These are phyloP conservation scores for Semicossyphus pulcher DNA, from an alignment of 2,113 vertebrate species.

Conservation along the genomic window DNA sequence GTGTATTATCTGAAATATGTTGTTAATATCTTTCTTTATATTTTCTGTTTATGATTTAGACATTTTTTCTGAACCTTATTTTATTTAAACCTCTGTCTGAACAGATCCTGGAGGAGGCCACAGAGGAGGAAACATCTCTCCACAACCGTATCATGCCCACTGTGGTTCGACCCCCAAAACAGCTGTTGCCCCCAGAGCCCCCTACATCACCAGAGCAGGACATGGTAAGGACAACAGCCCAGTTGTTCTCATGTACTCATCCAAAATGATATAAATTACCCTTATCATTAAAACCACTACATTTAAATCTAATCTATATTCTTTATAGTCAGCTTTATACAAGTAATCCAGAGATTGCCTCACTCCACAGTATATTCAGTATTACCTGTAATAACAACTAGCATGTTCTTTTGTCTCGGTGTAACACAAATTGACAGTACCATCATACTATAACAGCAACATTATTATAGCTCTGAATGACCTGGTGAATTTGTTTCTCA, in stretches of 20 bases:
- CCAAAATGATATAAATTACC: too few relatives aligned
- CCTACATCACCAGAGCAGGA: constrained; percentile 85
- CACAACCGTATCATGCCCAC: constrained; percentile 98
- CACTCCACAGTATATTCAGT: too few relatives aligned
- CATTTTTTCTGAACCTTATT: not conserved
- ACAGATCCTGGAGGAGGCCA: constrained; percentile 95
- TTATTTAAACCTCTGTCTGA: not conserved
- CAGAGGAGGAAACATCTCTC: constrained; percentile 96
- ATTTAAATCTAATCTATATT: not conserved
- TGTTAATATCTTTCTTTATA: too few relatives aligned
- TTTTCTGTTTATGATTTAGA: too few relatives aligned
- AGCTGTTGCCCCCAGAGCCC: constrained; percentile 87
- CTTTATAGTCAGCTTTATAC: too few relatives aligned
- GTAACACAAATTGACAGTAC: too few relatives aligned
- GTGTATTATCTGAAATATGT: too few relatives aligned
- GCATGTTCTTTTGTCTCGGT: too few relatives aligned
- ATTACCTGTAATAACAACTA: too few relatives aligned
- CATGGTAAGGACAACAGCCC: constrained; percentile 83
- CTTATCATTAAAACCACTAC: not conserved
- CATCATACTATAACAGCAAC: not conserved
- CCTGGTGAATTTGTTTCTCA: not conserved
- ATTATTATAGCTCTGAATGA: not conserved
- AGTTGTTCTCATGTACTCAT: not conserved
- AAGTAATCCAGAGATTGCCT: too few relatives aligned
- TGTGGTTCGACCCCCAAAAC: constrained; percentile 94